These are phyloP conservation scores for Homarus gammarus DNA, from an alignment of 2,888 invertebrate species.

Conservation along the genomic window DNA sequence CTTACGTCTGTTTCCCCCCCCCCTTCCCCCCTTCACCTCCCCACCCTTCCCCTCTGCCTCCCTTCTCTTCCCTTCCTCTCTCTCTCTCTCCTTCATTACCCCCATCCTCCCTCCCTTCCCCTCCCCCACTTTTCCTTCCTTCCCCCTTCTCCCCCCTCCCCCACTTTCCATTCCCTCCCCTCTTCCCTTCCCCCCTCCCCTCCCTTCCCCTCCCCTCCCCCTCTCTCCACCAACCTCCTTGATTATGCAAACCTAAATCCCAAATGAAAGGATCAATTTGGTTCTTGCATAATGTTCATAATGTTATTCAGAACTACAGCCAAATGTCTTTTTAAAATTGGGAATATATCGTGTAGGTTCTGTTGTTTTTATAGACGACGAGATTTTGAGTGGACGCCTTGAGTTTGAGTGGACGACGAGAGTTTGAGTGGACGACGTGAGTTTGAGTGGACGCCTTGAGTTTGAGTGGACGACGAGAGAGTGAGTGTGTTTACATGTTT, in stretches of 20 bases:
- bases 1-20: background rate
- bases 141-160: background rate
- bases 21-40: background rate
- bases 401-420: too few species aligned
- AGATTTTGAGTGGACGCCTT: too few species aligned
- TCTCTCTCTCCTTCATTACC: background rate
- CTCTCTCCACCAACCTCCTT: background rate
- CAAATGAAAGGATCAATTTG: background rate
- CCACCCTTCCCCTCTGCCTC: background rate
- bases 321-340: too few species aligned
- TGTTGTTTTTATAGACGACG: too few species aligned
- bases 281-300: background rate
- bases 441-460: too few species aligned
- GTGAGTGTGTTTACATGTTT: too few species aligned
- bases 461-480: too few species aligned
- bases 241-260: background rate
- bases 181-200: background rate
- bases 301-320: too few species aligned
- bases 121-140: background rate
- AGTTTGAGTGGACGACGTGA: too few species aligned
- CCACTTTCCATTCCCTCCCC: background rate
- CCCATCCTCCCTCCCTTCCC: background rate
- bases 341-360: too few species aligned
- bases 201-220: background rate
- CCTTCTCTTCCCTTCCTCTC: background rate